Conservation (phyloP, 1,140 invertebrate species). For the Piezodorus guildinii region DNA sequence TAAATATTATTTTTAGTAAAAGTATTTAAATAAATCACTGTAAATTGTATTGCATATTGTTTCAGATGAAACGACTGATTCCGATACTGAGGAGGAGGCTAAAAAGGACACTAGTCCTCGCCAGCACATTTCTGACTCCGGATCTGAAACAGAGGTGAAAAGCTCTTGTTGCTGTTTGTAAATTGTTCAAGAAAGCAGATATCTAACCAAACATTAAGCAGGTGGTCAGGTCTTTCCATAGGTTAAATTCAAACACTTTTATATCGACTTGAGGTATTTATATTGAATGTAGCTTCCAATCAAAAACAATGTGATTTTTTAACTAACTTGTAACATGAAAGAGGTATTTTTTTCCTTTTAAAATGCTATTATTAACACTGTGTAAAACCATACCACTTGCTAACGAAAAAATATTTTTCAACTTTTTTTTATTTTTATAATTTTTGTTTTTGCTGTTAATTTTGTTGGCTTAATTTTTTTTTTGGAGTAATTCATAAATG, state of each 20-base stretch:
- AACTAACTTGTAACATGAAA: too few species aligned
- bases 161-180: constrained; percentile 23
- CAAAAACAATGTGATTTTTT: too few species aligned
- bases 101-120: constrained; percentile 43
- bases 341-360: too few species aligned
- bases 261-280: constrained; percentile 8
- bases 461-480: too few species aligned
- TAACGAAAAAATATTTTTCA: too few species aligned
- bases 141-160: constrained; percentile 63
- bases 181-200: background rate
- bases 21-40: background rate
- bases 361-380: too few species aligned
- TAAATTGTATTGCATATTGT: background rate
- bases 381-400: too few species aligned
- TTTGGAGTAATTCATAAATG: too few species aligned
- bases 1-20: too few species aligned
- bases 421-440: too few species aligned
- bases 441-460: too few species aligned
- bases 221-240: constrained; percentile 12
- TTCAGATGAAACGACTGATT: constrained; percentile 54
- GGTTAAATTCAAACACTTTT: constrained; percentile 4
- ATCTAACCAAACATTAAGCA: constrained; percentile 11
- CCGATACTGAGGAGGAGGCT: constrained; percentile 60
- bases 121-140: constrained; percentile 47
- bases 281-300: background rate